phyloP scores from a whole-genome alignment of 2,888 invertebrate species.

The Drosophila ustulata region DNA sequence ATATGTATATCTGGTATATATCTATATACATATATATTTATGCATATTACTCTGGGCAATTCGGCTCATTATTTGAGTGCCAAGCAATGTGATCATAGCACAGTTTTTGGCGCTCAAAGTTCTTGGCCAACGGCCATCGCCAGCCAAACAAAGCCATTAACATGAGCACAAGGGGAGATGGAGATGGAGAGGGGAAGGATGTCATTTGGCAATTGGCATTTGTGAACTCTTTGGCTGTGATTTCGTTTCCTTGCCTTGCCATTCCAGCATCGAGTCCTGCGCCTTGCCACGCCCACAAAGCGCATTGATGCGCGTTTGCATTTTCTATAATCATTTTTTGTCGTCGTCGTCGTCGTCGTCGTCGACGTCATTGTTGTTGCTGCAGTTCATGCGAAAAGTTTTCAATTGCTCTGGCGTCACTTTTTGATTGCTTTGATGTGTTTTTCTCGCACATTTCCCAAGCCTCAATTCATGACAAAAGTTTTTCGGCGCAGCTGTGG shows the following conservation, averaged over 20 bases:
- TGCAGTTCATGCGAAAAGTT: slow-evolving; percentile 73
- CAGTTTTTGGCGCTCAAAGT: slow-evolving; percentile 34
- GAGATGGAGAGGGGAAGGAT: slow-evolving; percentile 16
- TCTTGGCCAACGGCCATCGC: slow-evolving; percentile 69
- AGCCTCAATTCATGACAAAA: slow-evolving; percentile 79
- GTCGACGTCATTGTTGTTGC: slow-evolving; percentile 26
- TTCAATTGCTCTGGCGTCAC: slow-evolving; percentile 81
- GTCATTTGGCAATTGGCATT: slow-evolving; percentile 67
- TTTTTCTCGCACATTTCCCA: slow-evolving; percentile 79
- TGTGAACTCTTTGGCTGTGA: slow-evolving; percentile 38
- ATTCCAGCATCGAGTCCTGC: not conserved
- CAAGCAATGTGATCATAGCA: slow-evolving; percentile 38
- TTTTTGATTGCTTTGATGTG: slow-evolving; percentile 81
- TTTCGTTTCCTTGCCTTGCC: slow-evolving; percentile 1
- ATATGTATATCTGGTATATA: not conserved
- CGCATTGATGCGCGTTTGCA: slow-evolving; percentile 60
- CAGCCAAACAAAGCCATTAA: slow-evolving; percentile 76
- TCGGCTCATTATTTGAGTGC: slow-evolving; percentile 65
- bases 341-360: slow-evolving; percentile 13
- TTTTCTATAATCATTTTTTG: slow-evolving; percentile 55
- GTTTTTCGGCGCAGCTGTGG: slow-evolving; percentile 58
- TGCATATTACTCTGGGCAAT: slow-evolving; percentile 4
- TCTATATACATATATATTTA: not conserved
- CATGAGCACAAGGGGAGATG: slow-evolving; percentile 47
- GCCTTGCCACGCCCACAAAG: slow-evolving; percentile 9